Conservation (phyloP, 1,140 invertebrate genomes). For the Orius laevigatus region DNA sequence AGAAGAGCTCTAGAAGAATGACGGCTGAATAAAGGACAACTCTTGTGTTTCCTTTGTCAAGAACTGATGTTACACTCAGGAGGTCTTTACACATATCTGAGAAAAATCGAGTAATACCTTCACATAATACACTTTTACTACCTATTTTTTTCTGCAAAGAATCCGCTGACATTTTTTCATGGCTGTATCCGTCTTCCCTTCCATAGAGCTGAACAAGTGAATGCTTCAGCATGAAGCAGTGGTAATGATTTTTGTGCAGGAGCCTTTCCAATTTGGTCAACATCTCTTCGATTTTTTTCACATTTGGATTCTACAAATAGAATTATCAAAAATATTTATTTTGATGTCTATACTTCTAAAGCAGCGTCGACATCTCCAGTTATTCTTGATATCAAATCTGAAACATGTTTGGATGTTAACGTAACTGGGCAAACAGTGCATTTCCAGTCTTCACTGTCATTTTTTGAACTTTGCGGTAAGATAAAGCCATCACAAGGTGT, state of each 20-base stretch:
- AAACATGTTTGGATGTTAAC: constrained; percentile 35
- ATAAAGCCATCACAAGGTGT: constrained; percentile 43
- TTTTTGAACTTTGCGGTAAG: constrained; percentile 45
- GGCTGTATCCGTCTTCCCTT: constrained; percentile 38
- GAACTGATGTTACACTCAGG: constrained; percentile 37
- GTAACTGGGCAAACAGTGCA: constrained; percentile 48
- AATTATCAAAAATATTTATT: background rate
- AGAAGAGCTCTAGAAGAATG: constrained; percentile 45
- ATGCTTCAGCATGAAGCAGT: constrained; percentile 60
- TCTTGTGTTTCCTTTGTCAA: constrained; percentile 52
- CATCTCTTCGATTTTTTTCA: constrained; percentile 38
- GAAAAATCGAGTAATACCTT: background rate
- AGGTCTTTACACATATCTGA: constrained; percentile 48
- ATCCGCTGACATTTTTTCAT: constrained; percentile 34
- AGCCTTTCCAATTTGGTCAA: constrained; percentile 43
- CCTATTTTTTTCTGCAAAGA: constrained; percentile 38
- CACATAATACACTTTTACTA: constrained; percentile 10
- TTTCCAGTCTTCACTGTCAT: constrained; percentile 52
- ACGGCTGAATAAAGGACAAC: constrained; percentile 54
- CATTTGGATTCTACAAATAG: constrained; percentile 16
- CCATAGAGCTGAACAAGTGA: constrained; percentile 61
- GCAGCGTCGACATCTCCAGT: constrained; percentile 55
- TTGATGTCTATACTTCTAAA: constrained; percentile 23
- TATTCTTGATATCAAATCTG: constrained; percentile 44
- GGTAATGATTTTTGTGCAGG: constrained; percentile 65